Evolutionary conservation across 2,888 invertebrate species (phyloP), one percentile per base, ranked within the genome.

Genomic region (Protonemura montana): DNA sequence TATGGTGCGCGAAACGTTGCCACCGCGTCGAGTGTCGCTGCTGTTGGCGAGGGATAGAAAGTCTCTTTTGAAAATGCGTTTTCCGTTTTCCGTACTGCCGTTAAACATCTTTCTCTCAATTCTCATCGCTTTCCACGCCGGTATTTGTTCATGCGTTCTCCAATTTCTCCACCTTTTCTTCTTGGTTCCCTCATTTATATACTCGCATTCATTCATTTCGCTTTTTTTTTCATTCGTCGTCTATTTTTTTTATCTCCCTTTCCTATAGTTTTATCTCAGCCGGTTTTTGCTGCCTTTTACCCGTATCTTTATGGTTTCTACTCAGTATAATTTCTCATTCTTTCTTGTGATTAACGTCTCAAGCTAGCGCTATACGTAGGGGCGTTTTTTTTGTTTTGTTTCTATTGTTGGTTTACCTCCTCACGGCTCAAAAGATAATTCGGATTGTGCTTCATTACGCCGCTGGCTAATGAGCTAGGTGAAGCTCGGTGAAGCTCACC

Each of bases 301-400:
- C 59, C 59, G 59, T 59, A 59, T 59, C 59, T 59, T 59, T 59
- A 59, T 59, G 59, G 59, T 10, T 10, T 16, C 59, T 59, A 59
- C 59, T 59, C 59, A 59, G 59, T 59, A 21, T 59, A 59, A 59
- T 59, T 59, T 59, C 59, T 59, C 59, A 59, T 59, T 59, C 59
- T 59, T 59, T 59, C 59, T 59, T 21, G 59, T 21, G 59, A 35
- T 3, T 6, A 35, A 35, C 35, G 59, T 59, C 59, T 59, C 35
- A 59, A 59, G 59, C 16, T 10, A 59, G 2, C 16, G 59, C 16
- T 10, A 21, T 35, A n/a, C n/a, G 59, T 2, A 21, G 59, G 59
- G 59, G 59, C 21, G 59, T 59, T 59, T 59, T 59, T n/a, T n/a
- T n/a, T n/a, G n/a, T n/a, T n/a, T 59, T 59, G 59, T 59, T 59